Evolutionary conservation across 2,797 vertebrate species (phyloP).

Genomic region (Girardinus metallicus): DNA sequence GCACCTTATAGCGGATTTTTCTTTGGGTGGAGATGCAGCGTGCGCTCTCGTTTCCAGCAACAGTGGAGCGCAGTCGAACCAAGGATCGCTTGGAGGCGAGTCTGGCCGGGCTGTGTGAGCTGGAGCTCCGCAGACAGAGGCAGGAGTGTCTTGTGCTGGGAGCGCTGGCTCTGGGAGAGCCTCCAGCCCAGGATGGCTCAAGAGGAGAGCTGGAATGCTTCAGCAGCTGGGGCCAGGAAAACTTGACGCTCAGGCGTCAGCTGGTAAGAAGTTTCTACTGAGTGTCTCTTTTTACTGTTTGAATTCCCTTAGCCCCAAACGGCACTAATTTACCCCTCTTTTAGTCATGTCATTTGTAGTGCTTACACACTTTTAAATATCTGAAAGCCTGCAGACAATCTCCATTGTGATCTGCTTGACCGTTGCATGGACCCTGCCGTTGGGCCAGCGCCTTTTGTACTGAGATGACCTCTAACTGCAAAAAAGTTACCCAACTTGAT

Average conservation of each 20-base stretch:
- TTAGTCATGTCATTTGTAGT: conserved; percentile 5
- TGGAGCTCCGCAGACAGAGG: conserved; percentile 87
- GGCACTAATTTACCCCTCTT: conserved; percentile 5
- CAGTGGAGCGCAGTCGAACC: conserved; percentile 85
- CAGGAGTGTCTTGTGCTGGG: conserved; percentile 89
- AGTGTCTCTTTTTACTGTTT: conserved; percentile 21
- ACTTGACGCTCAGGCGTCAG: conserved; percentile 82
- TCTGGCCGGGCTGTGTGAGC: conserved; percentile 87
- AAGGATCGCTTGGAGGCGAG: conserved; percentile 88
- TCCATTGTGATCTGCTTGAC: conserved; percentile 45
- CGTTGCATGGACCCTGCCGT: conserved; percentile 53
- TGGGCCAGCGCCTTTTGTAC: conserved; percentile 62
- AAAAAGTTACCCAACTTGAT: conserved; percentile 76
- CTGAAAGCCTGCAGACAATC: background rate
- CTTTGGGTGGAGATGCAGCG: conserved; percentile 78
- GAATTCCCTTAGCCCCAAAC: conserved; percentile 15
- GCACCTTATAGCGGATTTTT: background rate
- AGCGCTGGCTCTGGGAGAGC: conserved; percentile 83
- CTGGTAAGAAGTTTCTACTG: conserved; percentile 77
- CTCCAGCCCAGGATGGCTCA: conserved; percentile 55
- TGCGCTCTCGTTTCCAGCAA: conserved; percentile 84
- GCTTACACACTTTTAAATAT: conserved; percentile 22
- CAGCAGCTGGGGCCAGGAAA: conserved; percentile 80
- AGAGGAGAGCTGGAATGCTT: conserved; percentile 64
- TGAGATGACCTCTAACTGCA: conserved; percentile 50